Conservation (phyloP, 2,888 invertebrate species). For the Ectemnius cavifrons region DNA sequence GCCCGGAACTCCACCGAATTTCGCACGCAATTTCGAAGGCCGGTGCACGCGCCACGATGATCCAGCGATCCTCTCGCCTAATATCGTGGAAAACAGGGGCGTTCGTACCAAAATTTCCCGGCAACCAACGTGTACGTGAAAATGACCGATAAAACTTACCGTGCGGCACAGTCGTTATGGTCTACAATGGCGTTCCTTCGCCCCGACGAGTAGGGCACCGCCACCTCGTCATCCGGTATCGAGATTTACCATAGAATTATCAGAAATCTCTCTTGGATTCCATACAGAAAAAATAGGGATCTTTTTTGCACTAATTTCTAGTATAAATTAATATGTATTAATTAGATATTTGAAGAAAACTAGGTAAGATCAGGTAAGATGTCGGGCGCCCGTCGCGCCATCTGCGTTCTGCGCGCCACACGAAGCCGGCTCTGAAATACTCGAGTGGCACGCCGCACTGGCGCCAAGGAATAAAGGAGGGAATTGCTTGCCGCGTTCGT, state of each 20-base stretch:
- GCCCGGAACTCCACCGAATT: constrained; percentile 10
- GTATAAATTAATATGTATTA: constrained; percentile 55
- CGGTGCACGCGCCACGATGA: neutral
- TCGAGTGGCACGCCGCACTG: constrained; percentile 5
- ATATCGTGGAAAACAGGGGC: constrained; percentile 41
- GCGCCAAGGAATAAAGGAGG: constrained; percentile 3
- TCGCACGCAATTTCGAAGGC: neutral
- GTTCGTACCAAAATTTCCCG: constrained; percentile 77
- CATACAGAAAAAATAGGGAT: constrained; percentile 34
- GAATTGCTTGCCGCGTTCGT: neutral
- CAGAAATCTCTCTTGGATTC: accelerated
- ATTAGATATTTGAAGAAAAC: constrained; percentile 15
- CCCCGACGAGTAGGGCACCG: constrained; percentile 72
- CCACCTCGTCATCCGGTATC: constrained; percentile 56
- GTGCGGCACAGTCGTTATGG: constrained; percentile 86
- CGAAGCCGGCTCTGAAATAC: constrained; percentile 29
- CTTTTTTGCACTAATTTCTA: constrained; percentile 23
- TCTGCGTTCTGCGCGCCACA: constrained; percentile 47
- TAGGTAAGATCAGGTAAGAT: neutral
- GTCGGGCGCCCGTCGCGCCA: constrained; percentile 30
- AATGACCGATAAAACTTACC: constrained; percentile 84
- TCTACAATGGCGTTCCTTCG: constrained; percentile 90
- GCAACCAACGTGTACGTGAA: constrained; percentile 83
- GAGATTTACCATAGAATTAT: constrained; percentile 17
- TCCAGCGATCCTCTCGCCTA: constrained; percentile 13